Percentiles rank a stretch among this genome's conserved stretches.
Conservation (phyloP, 2,797 vertebrate genomes). For the Lemur catta region DNA sequence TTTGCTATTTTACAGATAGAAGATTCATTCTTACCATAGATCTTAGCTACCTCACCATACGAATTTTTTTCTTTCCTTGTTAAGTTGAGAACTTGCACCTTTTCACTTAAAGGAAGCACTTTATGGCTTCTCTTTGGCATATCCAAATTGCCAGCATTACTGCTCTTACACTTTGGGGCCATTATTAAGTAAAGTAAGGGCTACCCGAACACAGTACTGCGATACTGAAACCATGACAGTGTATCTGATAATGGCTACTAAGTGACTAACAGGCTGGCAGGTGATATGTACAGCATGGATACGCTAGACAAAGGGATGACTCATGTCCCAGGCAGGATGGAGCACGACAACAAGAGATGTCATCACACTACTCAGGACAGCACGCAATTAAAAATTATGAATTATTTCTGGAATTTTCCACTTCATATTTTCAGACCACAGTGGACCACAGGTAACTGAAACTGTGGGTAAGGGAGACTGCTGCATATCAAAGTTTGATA, state of each 20-base stretch:
- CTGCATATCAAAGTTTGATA: neutral
- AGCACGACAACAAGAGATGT: neutral
- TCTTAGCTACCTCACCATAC: neutral
- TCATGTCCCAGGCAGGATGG: neutral
- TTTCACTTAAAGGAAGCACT: neutral
- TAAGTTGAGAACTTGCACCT: neutral
- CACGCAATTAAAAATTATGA: neutral
- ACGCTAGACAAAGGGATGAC: neutral
- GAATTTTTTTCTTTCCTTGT: neutral
- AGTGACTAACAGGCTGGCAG: neutral
- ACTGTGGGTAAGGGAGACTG: neutral
- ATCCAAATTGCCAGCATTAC: neutral
- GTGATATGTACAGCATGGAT: neutral
- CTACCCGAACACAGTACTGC: neutral
- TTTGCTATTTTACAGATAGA: neutral
- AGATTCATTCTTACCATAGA: neutral
- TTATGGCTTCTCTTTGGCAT: neutral
- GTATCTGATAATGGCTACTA: neutral
- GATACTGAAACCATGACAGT: neutral
- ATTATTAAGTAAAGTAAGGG: neutral
- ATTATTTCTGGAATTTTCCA: neutral
- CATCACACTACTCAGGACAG: neutral
- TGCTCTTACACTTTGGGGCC: neutral
- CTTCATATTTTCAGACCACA: neutral
- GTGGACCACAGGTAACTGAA: neutral